Conservation (phyloP, 2,113 vertebrate species). For the Gobius niger region DNA sequence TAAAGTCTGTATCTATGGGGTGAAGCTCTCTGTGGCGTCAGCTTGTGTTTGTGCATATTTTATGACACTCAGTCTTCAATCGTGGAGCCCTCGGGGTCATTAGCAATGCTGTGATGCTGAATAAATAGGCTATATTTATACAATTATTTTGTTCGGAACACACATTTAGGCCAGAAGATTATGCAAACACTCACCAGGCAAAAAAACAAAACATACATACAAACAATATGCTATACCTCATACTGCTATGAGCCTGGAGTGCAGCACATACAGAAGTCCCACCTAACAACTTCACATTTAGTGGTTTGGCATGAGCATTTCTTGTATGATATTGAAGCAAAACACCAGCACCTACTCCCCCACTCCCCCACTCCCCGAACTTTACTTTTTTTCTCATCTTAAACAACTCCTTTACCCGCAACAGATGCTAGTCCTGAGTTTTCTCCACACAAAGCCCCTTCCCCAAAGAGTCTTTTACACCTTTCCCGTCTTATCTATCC, state of each 20-base stretch:
- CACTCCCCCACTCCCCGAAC: not conserved
- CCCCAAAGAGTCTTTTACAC: conserved; percentile 10
- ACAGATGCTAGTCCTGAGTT: conserved; percentile 5
- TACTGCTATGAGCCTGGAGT: conserved; percentile 1
- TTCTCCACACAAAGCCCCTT: conserved; percentile 1
- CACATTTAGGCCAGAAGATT: conserved; percentile 29
- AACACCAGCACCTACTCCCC: not conserved
- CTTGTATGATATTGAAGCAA: not conserved
- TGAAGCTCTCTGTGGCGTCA: conserved; percentile 3
- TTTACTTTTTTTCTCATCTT: conserved; percentile 11
- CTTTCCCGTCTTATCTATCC: conserved; percentile 2
- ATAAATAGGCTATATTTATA: conserved; percentile 57
- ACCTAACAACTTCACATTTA: not conserved
- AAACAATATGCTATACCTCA: conserved; percentile 5
- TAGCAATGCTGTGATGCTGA: conserved; percentile 36
- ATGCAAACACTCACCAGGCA: conserved; percentile 34
- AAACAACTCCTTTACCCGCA: conserved; percentile 8
- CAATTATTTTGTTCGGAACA: conserved; percentile 39
- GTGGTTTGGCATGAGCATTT: conserved; percentile 7
- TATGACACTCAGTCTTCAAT: conserved; percentile 29
- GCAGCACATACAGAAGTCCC: not conserved
- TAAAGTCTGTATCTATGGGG: not conserved
- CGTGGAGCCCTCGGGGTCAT: conserved; percentile 39
- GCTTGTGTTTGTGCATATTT: conserved; percentile 30
- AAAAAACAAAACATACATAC: conserved; percentile 28